phyloP scores from a whole-genome alignment of 2,888 invertebrate species.

The Lasioglossum villosulum region DNA sequence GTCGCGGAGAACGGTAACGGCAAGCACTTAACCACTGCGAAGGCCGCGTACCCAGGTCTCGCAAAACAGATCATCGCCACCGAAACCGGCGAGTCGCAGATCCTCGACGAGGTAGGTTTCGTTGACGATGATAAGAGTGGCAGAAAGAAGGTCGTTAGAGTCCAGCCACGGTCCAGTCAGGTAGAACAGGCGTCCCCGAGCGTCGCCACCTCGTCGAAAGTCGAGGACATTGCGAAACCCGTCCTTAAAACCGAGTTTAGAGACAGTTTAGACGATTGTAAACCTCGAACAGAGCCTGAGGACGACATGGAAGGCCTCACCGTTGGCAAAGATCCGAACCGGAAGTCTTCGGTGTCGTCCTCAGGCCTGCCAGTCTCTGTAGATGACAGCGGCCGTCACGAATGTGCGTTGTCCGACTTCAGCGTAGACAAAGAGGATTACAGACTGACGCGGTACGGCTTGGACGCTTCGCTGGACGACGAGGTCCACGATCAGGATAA shows the following conservation, averaged over 20 bases:
- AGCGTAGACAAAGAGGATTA: slow-evolving; percentile 68
- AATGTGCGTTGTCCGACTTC: slow-evolving; percentile 68
- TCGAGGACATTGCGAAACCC: slow-evolving; percentile 24
- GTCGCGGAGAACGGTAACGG: slow-evolving; percentile 77
- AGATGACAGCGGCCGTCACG: slow-evolving; percentile 58
- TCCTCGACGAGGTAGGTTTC: slow-evolving; percentile 80
- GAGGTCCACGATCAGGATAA: slow-evolving; percentile 17
- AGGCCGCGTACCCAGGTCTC: slow-evolving; percentile 88
- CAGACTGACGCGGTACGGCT: slow-evolving; percentile 58
- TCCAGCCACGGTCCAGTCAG: slow-evolving; percentile 55
- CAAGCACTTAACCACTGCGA: slow-evolving; percentile 75
- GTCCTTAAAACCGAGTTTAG: slow-evolving; percentile 4
- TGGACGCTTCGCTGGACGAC: slow-evolving; percentile 48
- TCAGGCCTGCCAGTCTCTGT: slow-evolving; percentile 11
- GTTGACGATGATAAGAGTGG: slow-evolving; percentile 65
- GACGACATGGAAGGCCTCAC: slow-evolving; percentile 27
- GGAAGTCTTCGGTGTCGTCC: slow-evolving; percentile 43
- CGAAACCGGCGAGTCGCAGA: slow-evolving; percentile 78
- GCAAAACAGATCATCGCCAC: slow-evolving; percentile 89
- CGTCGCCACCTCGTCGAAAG: slow-evolving; percentile 41
- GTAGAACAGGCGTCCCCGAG: slow-evolving; percentile 38
- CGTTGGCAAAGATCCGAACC: slow-evolving; percentile 28
- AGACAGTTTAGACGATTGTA: slow-evolving; percentile 5
- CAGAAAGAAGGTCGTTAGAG: slow-evolving; percentile 57
- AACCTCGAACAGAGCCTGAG: slow-evolving; percentile 8